A percentile compares a stretch with the other conserved stretches of the same genome.
Conservation (phyloP, 1,140 invertebrate genomes). For the Ericerus pela region DNA sequence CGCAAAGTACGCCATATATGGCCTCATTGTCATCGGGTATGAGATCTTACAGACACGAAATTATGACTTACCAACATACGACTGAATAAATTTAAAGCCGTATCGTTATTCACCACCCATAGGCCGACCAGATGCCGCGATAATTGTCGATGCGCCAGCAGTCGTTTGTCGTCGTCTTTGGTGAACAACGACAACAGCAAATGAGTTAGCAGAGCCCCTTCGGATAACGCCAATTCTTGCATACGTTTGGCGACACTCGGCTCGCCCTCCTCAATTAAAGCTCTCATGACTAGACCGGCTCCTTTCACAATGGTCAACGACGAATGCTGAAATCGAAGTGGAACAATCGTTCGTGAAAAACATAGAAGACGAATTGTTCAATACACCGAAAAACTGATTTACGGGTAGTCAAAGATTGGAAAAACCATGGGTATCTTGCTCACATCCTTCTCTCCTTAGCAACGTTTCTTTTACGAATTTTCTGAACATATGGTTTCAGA, state of each 20-base stretch:
- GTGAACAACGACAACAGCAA: constrained; percentile 82
- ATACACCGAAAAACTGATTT: no score
- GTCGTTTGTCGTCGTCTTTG: constrained; percentile 52
- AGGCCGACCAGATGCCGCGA: constrained; percentile 90
- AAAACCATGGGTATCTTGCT: no score
- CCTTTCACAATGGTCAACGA: constrained; percentile 96
- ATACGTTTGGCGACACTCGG: constrained; percentile 78
- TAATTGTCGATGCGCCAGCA: constrained; percentile 75
- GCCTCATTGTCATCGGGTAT: no score
- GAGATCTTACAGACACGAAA: no score
- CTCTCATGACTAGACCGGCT: constrained; percentile 89
- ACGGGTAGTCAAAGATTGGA: no score
- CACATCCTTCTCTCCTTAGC: no score
- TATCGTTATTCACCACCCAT: constrained; percentile 92
- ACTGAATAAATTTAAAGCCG: constrained; percentile 72
- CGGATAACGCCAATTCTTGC: constrained; percentile 89
- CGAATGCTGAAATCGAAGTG: constrained; percentile 61
- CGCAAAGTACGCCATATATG: neutral
- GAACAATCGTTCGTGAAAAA: no score
- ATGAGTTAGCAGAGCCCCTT: constrained; percentile 92
- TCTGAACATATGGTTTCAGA: no score
- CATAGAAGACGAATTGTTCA: no score
- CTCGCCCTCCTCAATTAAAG: constrained; percentile 93
- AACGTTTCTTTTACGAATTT: no score
- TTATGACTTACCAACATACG: constrained; percentile 32